Evolutionary conservation across 2,113 vertebrate genomes (phyloP).

Genomic region (Benitochromis conjunctus): DNA sequence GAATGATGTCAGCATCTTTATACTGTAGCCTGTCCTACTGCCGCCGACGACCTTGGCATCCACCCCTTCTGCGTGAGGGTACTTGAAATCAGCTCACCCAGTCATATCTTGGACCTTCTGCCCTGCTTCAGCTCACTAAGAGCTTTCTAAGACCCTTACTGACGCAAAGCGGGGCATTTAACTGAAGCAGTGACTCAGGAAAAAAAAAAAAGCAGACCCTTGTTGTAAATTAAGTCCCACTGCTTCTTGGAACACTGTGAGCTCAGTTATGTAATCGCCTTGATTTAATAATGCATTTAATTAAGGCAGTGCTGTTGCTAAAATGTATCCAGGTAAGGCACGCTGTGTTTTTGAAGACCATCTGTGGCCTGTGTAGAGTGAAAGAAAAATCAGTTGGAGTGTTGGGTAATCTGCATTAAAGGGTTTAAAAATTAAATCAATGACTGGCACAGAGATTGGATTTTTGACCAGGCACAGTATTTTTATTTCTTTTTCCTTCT

Average conservation of each 20-base stretch:
- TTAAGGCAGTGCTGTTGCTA: slow-evolving; percentile 20
- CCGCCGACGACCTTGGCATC: neutral
- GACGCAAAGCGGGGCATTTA: neutral
- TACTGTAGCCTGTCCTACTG: neutral
- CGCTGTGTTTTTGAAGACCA: neutral
- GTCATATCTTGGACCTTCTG: neutral
- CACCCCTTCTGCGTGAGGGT: neutral
- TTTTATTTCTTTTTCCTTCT: neutral
- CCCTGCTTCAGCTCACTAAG: neutral
- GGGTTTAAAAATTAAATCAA: neutral
- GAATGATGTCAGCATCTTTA: neutral
- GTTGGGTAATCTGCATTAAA: neutral
- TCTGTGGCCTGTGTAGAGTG: neutral
- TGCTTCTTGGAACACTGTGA: slow-evolving; percentile 6
- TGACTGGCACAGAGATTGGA: neutral
- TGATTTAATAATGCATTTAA: slow-evolving; percentile 42
- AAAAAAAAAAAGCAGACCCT: neutral
- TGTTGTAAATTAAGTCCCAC: slow-evolving; percentile 36
- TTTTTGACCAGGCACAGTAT: neutral
- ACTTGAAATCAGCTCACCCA: neutral
- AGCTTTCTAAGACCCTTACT: slow-evolving; percentile 10
- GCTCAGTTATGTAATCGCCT: slow-evolving; percentile 43
- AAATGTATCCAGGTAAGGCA: slow-evolving; percentile 1
- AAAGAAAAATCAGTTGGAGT: neutral
- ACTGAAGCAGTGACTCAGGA: neutral